phyloP scores from a whole-genome alignment of 2,888 invertebrate species.

The Baccha elongata region DNA sequence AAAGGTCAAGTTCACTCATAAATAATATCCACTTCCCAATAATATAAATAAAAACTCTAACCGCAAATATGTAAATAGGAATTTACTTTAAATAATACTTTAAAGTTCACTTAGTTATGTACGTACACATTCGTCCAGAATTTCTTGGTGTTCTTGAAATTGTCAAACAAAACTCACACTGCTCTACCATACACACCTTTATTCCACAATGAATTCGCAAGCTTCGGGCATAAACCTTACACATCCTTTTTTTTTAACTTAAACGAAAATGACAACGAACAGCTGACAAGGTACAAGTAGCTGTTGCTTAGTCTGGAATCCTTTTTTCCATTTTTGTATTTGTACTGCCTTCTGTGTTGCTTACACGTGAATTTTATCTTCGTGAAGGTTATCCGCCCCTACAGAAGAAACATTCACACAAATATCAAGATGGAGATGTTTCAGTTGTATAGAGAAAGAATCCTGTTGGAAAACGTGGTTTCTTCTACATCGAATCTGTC shows the following conservation, averaged over 20 bases:
- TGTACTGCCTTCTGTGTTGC: conserved; percentile 22
- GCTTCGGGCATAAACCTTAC: conserved; percentile 9
- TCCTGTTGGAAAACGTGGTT: conserved; percentile 50
- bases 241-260: not conserved
- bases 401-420: conserved; percentile 16
- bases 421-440: not conserved
- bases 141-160: not conserved
- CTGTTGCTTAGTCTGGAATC: conserved; percentile 59
- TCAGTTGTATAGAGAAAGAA: conserved; percentile 11
- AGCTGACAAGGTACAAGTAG: conserved; percentile 52
- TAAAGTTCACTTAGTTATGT: conserved; percentile 7
- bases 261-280: conserved; percentile 21
- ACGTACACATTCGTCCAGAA: not conserved
- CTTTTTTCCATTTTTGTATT: conserved; percentile 22
- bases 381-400: conserved; percentile 31
- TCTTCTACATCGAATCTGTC: conserved; percentile 22
- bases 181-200: not conserved
- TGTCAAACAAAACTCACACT: not conserved
- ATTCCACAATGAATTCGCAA: conserved; percentile 23
- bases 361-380: conserved; percentile 46
- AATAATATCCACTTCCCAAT: not conserved
- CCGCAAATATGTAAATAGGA: not conserved
- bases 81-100: conserved; percentile 3
- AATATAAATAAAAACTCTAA: not conserved
- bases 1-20: conserved; percentile 1